These are phyloP conservation scores for Leuciscus idus DNA, from an alignment of 2,113 vertebrate species.

Conservation along the genomic window DNA sequence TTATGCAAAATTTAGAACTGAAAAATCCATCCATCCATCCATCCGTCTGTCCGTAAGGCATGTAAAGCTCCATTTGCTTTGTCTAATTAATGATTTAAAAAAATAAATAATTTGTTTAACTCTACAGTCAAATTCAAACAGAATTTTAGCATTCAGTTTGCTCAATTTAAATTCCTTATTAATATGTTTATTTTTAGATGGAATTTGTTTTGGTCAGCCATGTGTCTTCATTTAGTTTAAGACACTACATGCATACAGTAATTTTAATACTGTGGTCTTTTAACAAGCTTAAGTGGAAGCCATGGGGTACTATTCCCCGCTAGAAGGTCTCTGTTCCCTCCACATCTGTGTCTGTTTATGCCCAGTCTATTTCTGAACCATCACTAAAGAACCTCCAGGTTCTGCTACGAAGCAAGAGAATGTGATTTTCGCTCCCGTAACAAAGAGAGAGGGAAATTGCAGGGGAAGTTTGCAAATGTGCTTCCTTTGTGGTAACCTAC, in stretches of 20 bases:
- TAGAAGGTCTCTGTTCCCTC: conserved; percentile 38
- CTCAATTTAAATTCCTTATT: neutral
- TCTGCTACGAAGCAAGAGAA: conserved; percentile 45
- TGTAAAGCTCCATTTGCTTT: neutral
- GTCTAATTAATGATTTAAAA: neutral
- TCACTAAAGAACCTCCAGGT: conserved; percentile 59
- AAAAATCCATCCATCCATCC: neutral
- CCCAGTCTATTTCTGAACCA: conserved; percentile 58
- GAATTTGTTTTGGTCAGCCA: conserved; percentile 23
- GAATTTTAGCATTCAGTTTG: neutral
- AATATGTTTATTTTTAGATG: neutral
- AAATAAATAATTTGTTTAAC: neutral
- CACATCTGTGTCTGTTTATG: conserved; percentile 64
- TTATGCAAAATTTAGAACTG: neutral
- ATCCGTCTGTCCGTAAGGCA: no score
- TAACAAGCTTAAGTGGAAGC: conserved; percentile 46
- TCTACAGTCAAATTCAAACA: neutral
- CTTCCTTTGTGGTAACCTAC: conserved; percentile 58
- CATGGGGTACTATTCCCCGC: conserved; percentile 48
- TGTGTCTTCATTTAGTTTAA: conserved; percentile 14
- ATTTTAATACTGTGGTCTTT: conserved; percentile 42
- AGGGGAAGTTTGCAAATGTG: conserved; percentile 61
- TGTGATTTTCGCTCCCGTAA: conserved; percentile 51
- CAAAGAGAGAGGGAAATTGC: conserved; percentile 57
- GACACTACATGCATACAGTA: neutral